Percentiles rank a stretch among this genome's conserved stretches.
Evolutionary conservation across 2,113 vertebrate species (phyloP).

Genomic region (Guaruba guarouba): DNA sequence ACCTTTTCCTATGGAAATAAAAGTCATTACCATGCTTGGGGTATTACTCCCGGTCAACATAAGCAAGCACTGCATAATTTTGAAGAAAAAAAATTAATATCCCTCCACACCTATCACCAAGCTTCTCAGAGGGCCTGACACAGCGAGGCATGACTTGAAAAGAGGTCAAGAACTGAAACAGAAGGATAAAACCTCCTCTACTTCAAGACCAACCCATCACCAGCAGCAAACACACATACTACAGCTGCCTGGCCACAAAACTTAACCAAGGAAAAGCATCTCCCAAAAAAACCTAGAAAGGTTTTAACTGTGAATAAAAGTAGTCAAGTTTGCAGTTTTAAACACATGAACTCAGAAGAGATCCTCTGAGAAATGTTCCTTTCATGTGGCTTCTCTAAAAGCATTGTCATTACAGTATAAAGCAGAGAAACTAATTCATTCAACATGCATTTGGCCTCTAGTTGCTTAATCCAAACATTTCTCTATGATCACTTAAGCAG

Average conservation of each 20-base stretch:
- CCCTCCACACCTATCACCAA: background rate
- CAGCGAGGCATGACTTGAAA: background rate
- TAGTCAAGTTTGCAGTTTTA: background rate
- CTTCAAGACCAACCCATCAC: background rate
- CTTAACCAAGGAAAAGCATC: background rate
- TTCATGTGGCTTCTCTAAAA: constrained; percentile 30
- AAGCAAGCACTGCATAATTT: background rate
- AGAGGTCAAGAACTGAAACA: background rate
- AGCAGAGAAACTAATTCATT: background rate
- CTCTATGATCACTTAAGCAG: background rate
- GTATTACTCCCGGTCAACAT: background rate
- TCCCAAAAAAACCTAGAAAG: rapidly evolving
- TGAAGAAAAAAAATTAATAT: background rate
- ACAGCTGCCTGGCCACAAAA: background rate
- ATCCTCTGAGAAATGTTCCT: background rate
- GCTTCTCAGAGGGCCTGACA: background rate
- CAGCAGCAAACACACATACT: background rate
- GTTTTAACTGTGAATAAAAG: background rate
- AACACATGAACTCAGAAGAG: background rate
- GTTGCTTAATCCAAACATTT: constrained; percentile 7
- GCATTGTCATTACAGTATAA: background rate
- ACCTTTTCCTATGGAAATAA: background rate
- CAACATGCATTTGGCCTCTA: background rate
- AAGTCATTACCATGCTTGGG: background rate
- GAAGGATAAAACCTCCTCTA: background rate